A percentile compares a stretch with the other conserved stretches of the same genome.
These are phyloP conservation scores for Bilobella aurantiaca DNA, from an alignment of 1,140 invertebrate genomes.

Conservation along the genomic window DNA sequence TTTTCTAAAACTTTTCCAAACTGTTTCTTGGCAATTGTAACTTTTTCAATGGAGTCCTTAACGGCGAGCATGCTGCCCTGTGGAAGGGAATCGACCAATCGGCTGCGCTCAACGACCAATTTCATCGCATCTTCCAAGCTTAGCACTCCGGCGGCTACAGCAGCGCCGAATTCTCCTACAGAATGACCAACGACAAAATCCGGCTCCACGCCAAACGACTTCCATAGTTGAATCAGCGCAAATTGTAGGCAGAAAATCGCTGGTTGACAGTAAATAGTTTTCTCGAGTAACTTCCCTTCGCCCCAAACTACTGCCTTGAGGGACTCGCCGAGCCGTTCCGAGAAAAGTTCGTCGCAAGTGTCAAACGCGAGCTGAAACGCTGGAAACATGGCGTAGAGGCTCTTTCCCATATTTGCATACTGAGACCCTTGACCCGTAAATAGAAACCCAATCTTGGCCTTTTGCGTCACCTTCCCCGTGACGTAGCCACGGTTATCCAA, in stretches of 20 bases:
- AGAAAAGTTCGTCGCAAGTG: conserved; percentile 3
- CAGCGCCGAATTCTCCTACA: conserved; percentile 6
- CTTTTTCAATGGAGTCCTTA: not conserved
- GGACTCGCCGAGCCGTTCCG: not conserved
- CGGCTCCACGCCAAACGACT: not conserved
- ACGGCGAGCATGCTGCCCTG: not conserved
- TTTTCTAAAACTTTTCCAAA: not conserved
- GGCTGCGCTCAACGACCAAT: not conserved
- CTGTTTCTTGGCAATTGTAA: not conserved
- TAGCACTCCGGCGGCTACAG: not conserved
- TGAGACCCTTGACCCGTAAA: conserved; percentile 31
- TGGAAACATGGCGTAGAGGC: conserved; percentile 8
- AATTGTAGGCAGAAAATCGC: conserved; percentile 16
- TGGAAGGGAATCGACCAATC: not conserved
- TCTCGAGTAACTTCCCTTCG: not conserved
- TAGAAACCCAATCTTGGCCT: conserved; percentile 14
- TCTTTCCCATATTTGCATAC: conserved; percentile 18
- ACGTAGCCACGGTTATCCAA: not conserved
- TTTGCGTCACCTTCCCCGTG: not conserved
- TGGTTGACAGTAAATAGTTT: conserved; percentile 23
- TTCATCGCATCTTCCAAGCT: conserved; percentile 3
- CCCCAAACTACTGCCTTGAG: conserved; percentile 3
- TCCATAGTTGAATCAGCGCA: conserved; percentile 3
- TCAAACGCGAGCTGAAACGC: conserved; percentile 17
- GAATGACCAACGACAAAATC: conserved; percentile 3